A percentile compares a stretch with the other conserved stretches of the same genome.
Conservation (phyloP, 2,113 vertebrate genomes). For the Mirza zaza region DNA sequence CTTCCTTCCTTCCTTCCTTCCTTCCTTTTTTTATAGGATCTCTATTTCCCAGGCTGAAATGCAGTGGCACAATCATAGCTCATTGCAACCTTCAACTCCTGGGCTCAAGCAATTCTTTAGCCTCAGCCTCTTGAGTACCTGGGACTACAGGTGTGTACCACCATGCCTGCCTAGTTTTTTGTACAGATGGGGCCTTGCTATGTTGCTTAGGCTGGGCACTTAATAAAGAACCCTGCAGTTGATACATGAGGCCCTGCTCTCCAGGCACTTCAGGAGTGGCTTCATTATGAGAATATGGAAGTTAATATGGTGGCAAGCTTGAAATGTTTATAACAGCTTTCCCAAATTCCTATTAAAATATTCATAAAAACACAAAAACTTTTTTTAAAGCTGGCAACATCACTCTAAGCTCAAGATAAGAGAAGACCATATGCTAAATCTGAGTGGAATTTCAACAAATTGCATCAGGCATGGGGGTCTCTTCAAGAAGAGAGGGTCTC, state of each 20-base stretch:
- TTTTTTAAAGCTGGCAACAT: not conserved
- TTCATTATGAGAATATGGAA: not conserved
- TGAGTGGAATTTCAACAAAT: conserved; percentile 25
- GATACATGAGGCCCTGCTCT: not conserved
- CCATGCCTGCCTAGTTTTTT: too few species aligned
- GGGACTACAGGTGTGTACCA: too few species aligned
- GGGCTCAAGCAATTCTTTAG: too few species aligned
- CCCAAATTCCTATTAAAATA: conserved; percentile 45
- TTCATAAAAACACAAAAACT: not conserved
- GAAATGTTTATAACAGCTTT: not conserved
- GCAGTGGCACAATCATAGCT: too few species aligned
- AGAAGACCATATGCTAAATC: conserved; percentile 18
- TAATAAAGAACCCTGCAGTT: not conserved
- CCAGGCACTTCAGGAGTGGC: not conserved
- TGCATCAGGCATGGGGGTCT: not conserved
- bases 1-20: not conserved
- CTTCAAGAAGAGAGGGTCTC: not conserved
- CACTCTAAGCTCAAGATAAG: conserved; percentile 9
- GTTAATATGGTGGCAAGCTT: not conserved
- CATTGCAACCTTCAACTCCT: too few species aligned
- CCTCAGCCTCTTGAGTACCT: too few species aligned
- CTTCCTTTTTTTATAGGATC: too few species aligned
- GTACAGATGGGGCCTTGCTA: too few species aligned
- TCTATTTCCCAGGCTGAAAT: too few species aligned
- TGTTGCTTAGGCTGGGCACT: not conserved